phyloP scores from a whole-genome alignment of 2,888 invertebrate genomes.

The Mimachlamys varia region DNA sequence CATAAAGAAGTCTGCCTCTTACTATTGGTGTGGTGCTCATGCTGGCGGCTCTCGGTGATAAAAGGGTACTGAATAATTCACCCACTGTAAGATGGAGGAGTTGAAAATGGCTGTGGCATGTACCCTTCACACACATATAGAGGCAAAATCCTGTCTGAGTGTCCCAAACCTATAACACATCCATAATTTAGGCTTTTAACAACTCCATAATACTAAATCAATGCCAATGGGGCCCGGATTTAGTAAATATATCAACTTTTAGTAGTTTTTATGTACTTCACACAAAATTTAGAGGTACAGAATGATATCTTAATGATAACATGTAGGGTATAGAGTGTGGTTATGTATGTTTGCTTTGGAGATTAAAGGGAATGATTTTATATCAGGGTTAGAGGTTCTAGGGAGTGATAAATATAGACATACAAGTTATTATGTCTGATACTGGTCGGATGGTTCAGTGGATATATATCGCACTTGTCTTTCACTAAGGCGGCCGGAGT shows the following conservation, averaged over 20 bases:
- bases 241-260: neutral
- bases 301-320: neutral
- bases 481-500: too few species aligned
- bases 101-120: slow-evolving; percentile 10
- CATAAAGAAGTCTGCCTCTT: neutral
- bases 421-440: too few species aligned
- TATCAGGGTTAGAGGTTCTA: too few species aligned
- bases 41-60: neutral
- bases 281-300: neutral
- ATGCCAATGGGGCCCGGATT: neutral
- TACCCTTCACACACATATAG: neutral
- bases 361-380: too few species aligned
- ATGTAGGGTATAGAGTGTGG: neutral
- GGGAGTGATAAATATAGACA: too few species aligned
- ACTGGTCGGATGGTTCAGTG: too few species aligned
- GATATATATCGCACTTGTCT: too few species aligned
- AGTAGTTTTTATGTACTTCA: neutral
- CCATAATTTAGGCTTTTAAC: slow-evolving; percentile 11
- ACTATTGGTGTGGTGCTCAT: neutral
- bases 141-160: neutral
- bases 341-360: too few species aligned
- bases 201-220: neutral
- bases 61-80: slow-evolving; percentile 31
- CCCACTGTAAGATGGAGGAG: neutral
- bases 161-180: neutral